Base-by-base conservation (phyloP, 1,140 invertebrate genomes). In the Pseudomyrmex flavicornis region DNA sequence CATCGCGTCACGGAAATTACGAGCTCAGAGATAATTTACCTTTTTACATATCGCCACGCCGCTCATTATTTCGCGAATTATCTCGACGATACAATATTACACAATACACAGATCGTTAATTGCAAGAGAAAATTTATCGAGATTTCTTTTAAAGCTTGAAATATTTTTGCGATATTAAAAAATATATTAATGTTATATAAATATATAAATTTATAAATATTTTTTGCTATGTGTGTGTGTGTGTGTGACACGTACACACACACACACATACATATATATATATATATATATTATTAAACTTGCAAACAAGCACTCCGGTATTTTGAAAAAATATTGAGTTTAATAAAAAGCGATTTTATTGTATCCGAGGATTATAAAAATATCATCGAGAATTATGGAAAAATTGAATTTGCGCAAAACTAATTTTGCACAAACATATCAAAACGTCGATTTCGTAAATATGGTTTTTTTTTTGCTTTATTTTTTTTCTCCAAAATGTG, bases 401-500 rank as follows among this genome's bases (percentile, higher is more conserved):
- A 72, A 59, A 79, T 79, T 58, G n/a, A 48, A 59, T 50, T 12
- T 12, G 3, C 48, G 20, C 46, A 35, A 35, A 35, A 50, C 20
- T 50, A 59, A 15, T 80, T n/a, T 59, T 46, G 54, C 54, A 48
- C 59, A 61, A 35, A 59, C 44, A 13, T 26, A 66, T 48, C 22
- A 17, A 61, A 70, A 61, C 66, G 46, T 77, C 63, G 17, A 65
- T 70, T 69, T 65, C 12, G 61, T 7, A 68, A 17, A 70, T 80
- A 61, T 59, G 15, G 0, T 35, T 70, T 61, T 70, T 70, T 56
- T 72, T 70, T 56, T 48, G 48, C 2, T 10, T 12, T 54, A 15
- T 65, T 65, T 35, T 15, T 70, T 48, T 69, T 79, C 15, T 20
- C n/a, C 20, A 15, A 17, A 50, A 17, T 59, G 66, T 10, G 35